A percentile compares a stretch with the other conserved stretches of the same genome.
phyloP scores from a whole-genome alignment of 2,113 vertebrate genomes.

The Dromaius novaehollandiae region DNA sequence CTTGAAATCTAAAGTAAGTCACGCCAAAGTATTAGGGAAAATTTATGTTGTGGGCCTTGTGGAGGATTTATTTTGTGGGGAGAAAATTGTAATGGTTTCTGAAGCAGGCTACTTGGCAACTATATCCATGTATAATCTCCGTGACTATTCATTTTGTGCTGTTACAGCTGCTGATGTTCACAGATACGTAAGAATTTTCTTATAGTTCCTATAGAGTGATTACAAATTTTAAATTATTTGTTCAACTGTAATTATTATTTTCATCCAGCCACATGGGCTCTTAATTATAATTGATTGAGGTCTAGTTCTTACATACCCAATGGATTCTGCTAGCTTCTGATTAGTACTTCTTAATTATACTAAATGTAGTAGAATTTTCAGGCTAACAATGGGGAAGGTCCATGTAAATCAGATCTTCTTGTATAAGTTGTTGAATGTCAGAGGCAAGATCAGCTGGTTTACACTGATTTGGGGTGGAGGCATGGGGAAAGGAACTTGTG shows the following conservation, averaged over 20 bases:
- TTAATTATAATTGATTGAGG: not conserved
- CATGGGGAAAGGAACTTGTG: not conserved
- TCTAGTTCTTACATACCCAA: not conserved
- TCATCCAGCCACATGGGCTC: not conserved
- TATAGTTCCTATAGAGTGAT: not conserved
- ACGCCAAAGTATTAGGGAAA: not conserved
- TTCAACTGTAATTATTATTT: not conserved
- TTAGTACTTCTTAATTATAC: not conserved
- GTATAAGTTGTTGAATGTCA: not conserved
- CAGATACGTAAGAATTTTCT: not conserved
- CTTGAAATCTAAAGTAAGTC: not conserved
- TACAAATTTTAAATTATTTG: not conserved
- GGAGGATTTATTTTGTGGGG: not conserved
- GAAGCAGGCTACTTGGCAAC: not conserved
- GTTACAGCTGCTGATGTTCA: not conserved
- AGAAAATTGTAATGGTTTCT: not conserved
- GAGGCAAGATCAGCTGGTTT: not conserved
- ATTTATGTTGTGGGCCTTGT: rapidly evolving
- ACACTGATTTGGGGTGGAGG: not conserved
- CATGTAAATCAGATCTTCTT: not conserved
- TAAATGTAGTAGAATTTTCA: not conserved
- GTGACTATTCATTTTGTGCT: not conserved
- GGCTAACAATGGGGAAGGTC: not conserved
- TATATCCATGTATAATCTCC: not conserved
- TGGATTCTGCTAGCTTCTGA: not conserved